A percentile compares a stretch with the other conserved stretches of the same genome.
Evolutionary conservation across 2,888 invertebrate species (phyloP).

Genomic region (Hydropsyche betteni): DNA sequence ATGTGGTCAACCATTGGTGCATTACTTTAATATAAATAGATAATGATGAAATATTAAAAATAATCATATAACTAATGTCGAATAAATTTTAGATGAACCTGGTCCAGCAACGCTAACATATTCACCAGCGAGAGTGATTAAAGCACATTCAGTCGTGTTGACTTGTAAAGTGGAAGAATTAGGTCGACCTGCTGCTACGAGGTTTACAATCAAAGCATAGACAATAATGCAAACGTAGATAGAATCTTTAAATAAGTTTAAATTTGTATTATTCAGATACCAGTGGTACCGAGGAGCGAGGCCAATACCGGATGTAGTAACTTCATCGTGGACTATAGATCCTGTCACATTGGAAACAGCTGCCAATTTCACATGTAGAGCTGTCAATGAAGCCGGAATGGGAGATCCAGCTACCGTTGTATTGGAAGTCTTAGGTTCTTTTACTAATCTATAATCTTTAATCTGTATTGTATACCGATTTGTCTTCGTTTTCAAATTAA

Average conservation of each 20-base stretch:
- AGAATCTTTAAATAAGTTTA: not conserved
- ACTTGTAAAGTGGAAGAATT: slow-evolving; percentile 84
- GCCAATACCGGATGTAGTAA: slow-evolving; percentile 77
- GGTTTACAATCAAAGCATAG: slow-evolving; percentile 54
- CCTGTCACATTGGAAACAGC: slow-evolving; percentile 86
- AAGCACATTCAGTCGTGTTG: slow-evolving; percentile 82
- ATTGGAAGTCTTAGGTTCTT: slow-evolving; percentile 69
- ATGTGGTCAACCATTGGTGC: no score
- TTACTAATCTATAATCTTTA: not conserved
- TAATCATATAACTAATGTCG: not conserved
- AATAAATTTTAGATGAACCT: slow-evolving; percentile 75
- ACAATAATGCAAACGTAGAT: not conserved
- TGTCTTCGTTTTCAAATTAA: not conserved
- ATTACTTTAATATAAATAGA: not conserved
- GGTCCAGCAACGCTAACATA: slow-evolving; percentile 80
- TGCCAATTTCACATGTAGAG: slow-evolving; percentile 90
- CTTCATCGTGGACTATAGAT: slow-evolving; percentile 80
- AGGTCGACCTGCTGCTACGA: slow-evolving; percentile 81
- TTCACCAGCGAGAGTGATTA: slow-evolving; percentile 79
- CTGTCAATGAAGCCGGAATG: slow-evolving; percentile 85
- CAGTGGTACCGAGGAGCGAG: slow-evolving; percentile 84
- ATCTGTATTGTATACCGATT: not conserved
- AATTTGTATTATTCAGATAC: slow-evolving; percentile 61
- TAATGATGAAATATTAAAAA: slow-evolving; percentile 54
- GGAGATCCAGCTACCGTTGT: slow-evolving; percentile 66